Conservation (phyloP, 2,113 vertebrate genomes). For the Lucifuga dentata region DNA sequence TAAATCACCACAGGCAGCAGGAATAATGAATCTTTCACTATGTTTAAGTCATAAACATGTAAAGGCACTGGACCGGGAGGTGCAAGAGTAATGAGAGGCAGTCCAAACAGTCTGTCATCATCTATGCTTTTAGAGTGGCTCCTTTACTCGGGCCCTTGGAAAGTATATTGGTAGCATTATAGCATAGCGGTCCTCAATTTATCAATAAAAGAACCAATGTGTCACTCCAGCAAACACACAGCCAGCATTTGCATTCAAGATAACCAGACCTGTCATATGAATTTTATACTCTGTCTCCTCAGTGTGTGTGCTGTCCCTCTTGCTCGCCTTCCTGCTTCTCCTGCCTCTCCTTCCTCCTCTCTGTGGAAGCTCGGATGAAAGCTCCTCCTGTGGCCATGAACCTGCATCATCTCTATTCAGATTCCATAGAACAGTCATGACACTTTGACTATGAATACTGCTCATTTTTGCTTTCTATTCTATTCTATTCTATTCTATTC, state of each 20-base stretch:
- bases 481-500: conserved; percentile 10
- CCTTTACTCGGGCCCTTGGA: conserved; percentile 44
- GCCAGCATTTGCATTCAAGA: conserved; percentile 79
- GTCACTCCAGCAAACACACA: conserved; percentile 77
- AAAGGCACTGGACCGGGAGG: conserved; percentile 47
- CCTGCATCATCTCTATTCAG: conserved; percentile 41
- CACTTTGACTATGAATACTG: conserved; percentile 29
- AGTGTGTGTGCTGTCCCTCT: conserved; percentile 64
- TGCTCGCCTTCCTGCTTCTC: conserved; percentile 55
- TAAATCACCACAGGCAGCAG: conserved; percentile 65
- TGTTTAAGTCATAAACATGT: conserved; percentile 73
- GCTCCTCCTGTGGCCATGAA: conserved; percentile 31
- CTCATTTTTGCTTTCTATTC: conserved; percentile 11
- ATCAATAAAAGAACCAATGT: conserved; percentile 79
- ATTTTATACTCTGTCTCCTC: conserved; percentile 77
- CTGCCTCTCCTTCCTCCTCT: conserved; percentile 42
- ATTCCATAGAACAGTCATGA: conserved; percentile 24
- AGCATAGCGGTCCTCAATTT: conserved; percentile 71
- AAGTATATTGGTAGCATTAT: conserved; percentile 75
- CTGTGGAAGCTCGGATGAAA: conserved; percentile 60
- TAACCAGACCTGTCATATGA: conserved; percentile 79
- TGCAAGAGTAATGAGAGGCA: conserved; percentile 71
- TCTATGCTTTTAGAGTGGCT: conserved; percentile 68
- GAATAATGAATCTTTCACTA: conserved; percentile 69
- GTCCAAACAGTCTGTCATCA: conserved; percentile 75